Evolutionary conservation across 2,888 invertebrate genomes (phyloP).

Genomic region (Belgica antarctica): DNA sequence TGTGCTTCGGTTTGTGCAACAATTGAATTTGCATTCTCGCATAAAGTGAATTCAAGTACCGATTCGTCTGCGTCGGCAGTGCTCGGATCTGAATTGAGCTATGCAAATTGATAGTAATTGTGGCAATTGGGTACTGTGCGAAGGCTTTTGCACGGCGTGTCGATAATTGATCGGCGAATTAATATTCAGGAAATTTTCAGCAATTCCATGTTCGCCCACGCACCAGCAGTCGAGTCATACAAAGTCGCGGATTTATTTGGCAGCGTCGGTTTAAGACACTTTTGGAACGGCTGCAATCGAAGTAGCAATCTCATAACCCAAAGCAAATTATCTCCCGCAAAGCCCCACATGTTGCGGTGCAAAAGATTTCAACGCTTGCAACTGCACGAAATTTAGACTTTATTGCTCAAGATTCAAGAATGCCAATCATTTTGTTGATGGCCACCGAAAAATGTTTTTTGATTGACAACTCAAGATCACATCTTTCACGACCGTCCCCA

Average conservation of each 20-base stretch:
- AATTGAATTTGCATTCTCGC: constrained; percentile 20
- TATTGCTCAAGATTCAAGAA: constrained; percentile 22
- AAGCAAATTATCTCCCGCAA: no score
- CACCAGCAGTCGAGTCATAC: background rate
- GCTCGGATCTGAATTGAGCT: background rate
- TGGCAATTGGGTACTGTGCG: background rate
- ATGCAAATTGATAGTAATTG: constrained; percentile 34
- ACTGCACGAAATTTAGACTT: background rate
- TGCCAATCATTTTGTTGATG: constrained; percentile 19
- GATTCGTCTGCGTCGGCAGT: constrained; percentile 8
- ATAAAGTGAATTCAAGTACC: constrained; percentile 28
- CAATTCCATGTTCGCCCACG: background rate
- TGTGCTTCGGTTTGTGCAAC: constrained; percentile 15
- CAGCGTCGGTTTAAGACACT: no score
- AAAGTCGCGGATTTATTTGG: constrained; percentile 15
- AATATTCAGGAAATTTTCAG: constrained; percentile 31
- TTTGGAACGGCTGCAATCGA: no score
- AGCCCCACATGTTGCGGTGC: no score
- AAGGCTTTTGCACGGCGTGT: constrained; percentile 4
- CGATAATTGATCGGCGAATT: background rate
- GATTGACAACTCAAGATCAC: constrained; percentile 18
- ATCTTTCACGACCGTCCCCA: no score
- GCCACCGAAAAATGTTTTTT: background rate
- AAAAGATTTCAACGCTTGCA: constrained; percentile 33
- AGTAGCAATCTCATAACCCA: no score